Conservation (phyloP, 2,888 invertebrate species). For the Hyalella azteca region DNA sequence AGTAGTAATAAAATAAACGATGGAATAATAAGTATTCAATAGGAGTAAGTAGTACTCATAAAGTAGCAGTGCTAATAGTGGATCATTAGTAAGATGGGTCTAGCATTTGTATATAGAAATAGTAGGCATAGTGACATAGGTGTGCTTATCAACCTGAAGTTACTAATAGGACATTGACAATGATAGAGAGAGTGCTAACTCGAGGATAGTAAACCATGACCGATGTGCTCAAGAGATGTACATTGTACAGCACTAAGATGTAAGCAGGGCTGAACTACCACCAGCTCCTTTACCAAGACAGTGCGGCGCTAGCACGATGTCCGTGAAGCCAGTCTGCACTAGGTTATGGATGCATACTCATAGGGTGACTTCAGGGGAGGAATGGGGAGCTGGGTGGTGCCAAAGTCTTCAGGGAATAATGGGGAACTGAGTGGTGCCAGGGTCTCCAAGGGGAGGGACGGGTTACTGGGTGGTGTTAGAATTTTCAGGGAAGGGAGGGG, state of each 20-base stretch:
- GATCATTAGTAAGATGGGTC: constrained; percentile 16
- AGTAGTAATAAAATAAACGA: constrained; percentile 7
- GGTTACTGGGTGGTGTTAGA: too few relatives aligned
- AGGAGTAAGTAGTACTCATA: constrained; percentile 5
- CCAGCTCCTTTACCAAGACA: background rate
- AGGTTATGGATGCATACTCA: background rate
- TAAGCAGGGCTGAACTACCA: constrained; percentile 1
- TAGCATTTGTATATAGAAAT: constrained; percentile 4
- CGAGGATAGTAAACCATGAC: background rate
- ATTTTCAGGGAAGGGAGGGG: too few relatives aligned
- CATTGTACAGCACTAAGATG: too few relatives aligned
- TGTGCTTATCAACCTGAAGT: constrained; percentile 15
- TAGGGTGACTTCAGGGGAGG: too few relatives aligned
- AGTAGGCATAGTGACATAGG: background rate
- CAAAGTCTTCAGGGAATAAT: too few relatives aligned
- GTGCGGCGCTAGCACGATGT: background rate
- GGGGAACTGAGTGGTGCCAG: too few relatives aligned
- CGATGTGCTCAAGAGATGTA: background rate
- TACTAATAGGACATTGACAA: constrained; percentile 5
- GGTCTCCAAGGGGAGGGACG: too few relatives aligned
- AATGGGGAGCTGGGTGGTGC: too few relatives aligned
- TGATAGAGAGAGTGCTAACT: constrained; percentile 8
- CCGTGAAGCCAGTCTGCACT: too few relatives aligned
- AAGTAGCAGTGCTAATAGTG: constrained; percentile 24
- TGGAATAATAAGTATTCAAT: background rate